Evolutionary conservation across 2,113 vertebrate species (phyloP).

Genomic region (Otocyon megalotis): DNA sequence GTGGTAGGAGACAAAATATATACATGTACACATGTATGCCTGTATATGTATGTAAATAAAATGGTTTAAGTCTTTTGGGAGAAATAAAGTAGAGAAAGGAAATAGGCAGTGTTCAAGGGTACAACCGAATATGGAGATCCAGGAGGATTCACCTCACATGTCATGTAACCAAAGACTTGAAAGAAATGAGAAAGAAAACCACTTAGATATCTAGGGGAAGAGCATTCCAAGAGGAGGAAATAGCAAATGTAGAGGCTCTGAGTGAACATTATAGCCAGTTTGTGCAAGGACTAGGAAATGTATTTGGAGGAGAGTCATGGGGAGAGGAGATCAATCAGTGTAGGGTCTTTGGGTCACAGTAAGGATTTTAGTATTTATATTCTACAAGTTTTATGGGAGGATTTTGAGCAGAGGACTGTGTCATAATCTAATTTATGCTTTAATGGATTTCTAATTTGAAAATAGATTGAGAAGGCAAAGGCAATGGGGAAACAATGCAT

Average conservation of each 20-base stretch:
- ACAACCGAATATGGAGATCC: neutral
- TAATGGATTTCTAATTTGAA: neutral
- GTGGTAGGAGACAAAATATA: neutral
- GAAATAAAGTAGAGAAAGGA: neutral
- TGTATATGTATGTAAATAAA: neutral
- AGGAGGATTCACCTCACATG: neutral
- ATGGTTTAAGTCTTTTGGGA: neutral
- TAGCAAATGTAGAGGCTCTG: neutral
- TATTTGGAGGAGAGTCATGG: neutral
- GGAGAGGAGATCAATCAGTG: neutral
- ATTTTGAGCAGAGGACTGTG: neutral
- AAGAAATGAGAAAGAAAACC: neutral
- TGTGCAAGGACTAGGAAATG: neutral
- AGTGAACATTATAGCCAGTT: neutral
- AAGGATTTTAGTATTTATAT: neutral
- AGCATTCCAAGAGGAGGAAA: neutral
- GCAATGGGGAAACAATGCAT: neutral
- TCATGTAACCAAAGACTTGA: neutral
- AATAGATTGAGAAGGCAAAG: neutral
- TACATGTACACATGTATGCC: neutral
- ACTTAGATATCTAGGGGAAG: neutral
- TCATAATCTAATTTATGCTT: neutral
- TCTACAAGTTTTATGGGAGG: neutral
- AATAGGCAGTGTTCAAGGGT: neutral
- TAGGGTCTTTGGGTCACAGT: neutral